phyloP scores from a whole-genome alignment of 2,888 invertebrate species.

The Rhodophaea formosa region DNA sequence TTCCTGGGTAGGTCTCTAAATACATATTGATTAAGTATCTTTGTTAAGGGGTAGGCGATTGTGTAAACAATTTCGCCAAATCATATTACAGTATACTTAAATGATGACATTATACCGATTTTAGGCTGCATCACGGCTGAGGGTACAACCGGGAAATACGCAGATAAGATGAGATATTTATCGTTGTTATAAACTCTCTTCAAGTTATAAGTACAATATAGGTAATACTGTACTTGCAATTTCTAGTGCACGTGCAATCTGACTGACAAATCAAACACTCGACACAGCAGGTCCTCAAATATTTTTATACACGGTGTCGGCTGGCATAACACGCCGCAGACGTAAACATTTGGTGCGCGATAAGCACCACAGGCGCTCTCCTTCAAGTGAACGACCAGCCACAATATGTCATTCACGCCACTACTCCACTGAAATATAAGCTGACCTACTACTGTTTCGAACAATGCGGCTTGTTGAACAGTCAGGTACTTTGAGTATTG shows the following conservation, averaged over 20 bases:
- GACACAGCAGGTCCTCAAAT: constrained; percentile 3
- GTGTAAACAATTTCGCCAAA: no score
- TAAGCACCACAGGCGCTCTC: constrained; percentile 1
- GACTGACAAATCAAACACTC: constrained; percentile 7
- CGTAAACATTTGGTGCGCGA: constrained; percentile 14
- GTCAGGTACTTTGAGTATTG: neutral
- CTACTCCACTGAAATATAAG: constrained; percentile 4
- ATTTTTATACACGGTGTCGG: constrained; percentile 15
- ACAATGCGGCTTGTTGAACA: constrained; percentile 9
- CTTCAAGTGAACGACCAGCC: constrained; percentile 9
- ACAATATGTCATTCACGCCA: constrained; percentile 9
- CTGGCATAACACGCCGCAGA: constrained; percentile 8
- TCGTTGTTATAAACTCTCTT: no score
- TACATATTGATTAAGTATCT: no score
- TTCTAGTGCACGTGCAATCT: neutral
- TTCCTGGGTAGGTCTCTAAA: no score
- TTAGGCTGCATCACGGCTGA: no score
- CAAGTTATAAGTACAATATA: no score
- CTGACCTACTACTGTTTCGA: constrained; percentile 9
- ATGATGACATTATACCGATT: no score
- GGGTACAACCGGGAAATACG: no score
- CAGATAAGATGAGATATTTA: no score
- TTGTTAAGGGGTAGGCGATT: no score
- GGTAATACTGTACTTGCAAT: neutral
- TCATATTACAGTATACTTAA: no score